These are phyloP conservation scores for Raja brachyura DNA, from an alignment of 2,113 vertebrate species.

Conservation along the genomic window DNA sequence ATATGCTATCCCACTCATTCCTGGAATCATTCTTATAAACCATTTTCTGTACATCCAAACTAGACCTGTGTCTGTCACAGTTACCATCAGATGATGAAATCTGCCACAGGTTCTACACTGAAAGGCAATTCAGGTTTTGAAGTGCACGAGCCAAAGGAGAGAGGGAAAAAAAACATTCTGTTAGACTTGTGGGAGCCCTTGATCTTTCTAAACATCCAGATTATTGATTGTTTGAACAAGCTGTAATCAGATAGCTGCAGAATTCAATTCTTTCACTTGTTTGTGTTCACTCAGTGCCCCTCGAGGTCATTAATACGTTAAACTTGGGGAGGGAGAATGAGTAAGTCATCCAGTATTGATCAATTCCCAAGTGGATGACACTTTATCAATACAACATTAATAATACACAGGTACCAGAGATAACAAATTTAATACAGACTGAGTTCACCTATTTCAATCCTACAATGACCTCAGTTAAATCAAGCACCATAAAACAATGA, in stretches of 20 bases:
- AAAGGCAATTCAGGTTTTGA: not conserved
- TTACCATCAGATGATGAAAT: not conserved
- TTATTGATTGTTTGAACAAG: conserved; percentile 37
- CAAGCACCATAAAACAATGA: conserved; percentile 21
- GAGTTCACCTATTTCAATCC: conserved; percentile 14
- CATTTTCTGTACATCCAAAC: not conserved
- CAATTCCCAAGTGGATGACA: conserved; percentile 37
- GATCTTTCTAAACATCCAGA: conserved; percentile 33
- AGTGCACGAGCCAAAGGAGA: not conserved
- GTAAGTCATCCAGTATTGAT: conserved; percentile 38
- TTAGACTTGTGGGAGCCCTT: conserved; percentile 36
- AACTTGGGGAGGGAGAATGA: conserved; percentile 32
- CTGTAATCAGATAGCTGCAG: conserved; percentile 37
- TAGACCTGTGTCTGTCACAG: not conserved
- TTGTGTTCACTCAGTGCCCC: conserved; percentile 28
- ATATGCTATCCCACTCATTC: too few relatives aligned
- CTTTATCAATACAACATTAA: conserved; percentile 37
- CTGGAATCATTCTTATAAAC: too few relatives aligned
- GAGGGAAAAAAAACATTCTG: not conserved
- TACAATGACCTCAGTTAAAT: conserved; percentile 29
- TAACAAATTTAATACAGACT: conserved; percentile 36
- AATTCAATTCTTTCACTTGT: conserved; percentile 39
- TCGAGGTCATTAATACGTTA: conserved; percentile 38
- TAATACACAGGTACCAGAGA: conserved; percentile 35
- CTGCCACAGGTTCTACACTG: not conserved